phyloP scores from a whole-genome alignment of 2,797 vertebrate species.

The Urosaurus nigricauda region DNA sequence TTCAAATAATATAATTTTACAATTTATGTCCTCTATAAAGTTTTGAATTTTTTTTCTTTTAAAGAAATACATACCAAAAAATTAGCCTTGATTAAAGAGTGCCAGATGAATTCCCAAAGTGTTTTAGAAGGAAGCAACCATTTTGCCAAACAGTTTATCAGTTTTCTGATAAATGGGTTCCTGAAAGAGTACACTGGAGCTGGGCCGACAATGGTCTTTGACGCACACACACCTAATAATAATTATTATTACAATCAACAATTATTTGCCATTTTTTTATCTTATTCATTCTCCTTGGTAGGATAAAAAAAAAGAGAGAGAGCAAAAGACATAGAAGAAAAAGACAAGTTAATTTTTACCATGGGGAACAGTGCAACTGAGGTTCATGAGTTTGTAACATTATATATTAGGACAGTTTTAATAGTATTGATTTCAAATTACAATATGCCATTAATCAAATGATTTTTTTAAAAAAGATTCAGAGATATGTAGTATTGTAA shows the following conservation, averaged over 20 bases:
- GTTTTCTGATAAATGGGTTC: not conserved
- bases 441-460: not conserved
- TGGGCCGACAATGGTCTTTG: not conserved
- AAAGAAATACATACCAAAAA: not conserved
- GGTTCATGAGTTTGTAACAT: not conserved
- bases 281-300: not conserved
- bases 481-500: constrained; percentile 11
- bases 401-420: constrained; percentile 1
- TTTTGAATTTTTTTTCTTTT: not conserved
- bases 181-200: not conserved
- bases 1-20: not conserved
- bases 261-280: not conserved
- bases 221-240: not conserved
- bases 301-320: not conserved
- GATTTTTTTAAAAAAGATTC: not conserved
- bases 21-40: not conserved
- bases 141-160: not conserved
- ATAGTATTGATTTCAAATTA: not conserved
- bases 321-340: too few relatives aligned
- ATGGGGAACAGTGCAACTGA: not conserved
- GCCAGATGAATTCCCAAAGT: not conserved
- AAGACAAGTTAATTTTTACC: not conserved
- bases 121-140: not conserved
- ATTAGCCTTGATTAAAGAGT: not conserved
- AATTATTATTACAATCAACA: not conserved